Percentiles rank a stretch among this genome's conserved stretches.
Evolutionary conservation across 53 echinoderm and acorn worm species (phyloP).

Genomic region (Holothuria leucospilota): DNA sequence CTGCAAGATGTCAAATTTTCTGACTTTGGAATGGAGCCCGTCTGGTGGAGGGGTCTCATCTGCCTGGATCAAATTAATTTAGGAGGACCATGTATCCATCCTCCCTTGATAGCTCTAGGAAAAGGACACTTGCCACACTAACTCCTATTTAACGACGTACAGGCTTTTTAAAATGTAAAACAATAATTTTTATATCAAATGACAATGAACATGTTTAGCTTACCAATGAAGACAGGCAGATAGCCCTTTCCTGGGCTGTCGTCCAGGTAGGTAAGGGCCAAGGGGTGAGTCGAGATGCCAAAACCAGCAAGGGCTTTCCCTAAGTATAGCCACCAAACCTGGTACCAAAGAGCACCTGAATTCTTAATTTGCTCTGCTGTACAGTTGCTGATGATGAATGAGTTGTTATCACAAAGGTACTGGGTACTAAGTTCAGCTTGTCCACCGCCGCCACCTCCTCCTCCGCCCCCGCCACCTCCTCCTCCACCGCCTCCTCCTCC

Average conservation of each 20-base stretch:
- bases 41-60: too few relatives aligned
- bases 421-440: constrained; percentile 14
- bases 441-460: not conserved
- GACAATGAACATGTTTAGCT: not conserved
- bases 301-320: constrained; percentile 58
- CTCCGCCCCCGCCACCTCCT: not conserved
- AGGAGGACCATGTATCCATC: too few relatives aligned
- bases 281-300: constrained; percentile 46
- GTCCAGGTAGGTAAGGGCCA: constrained; percentile 73
- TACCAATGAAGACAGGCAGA: constrained; percentile 67
- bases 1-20: too few relatives aligned
- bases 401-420: constrained; percentile 25
- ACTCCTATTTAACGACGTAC: too few relatives aligned
- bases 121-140: too few relatives aligned
- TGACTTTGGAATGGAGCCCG: too few relatives aligned
- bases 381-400: constrained; percentile 8
- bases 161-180: too few relatives aligned
- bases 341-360: constrained; percentile 55
- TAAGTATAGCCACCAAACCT: constrained; percentile 63
- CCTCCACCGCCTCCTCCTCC: not conserved
- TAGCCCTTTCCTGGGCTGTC: constrained; percentile 50
- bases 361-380: constrained; percentile 51
- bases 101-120: too few relatives aligned
- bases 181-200: too few relatives aligned
- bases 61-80: too few relatives aligned